phyloP scores from a whole-genome alignment of 2,888 invertebrate genomes.

The Pyrochroa serraticornis region DNA sequence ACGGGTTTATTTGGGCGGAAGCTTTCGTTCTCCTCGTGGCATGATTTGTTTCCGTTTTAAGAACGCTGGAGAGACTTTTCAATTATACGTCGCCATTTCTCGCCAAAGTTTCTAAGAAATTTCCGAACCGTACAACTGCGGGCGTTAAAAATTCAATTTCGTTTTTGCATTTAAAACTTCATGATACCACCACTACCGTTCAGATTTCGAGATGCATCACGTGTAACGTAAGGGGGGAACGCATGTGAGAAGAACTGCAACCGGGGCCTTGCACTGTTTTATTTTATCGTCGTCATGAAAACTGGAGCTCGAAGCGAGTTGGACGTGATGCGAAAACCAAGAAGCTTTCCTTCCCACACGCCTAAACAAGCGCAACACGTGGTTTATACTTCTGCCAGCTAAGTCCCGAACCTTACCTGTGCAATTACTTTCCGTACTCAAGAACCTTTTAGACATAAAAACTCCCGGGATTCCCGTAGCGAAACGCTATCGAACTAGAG shows the following conservation, averaged over 20 bases:
- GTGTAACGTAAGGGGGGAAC: not conserved
- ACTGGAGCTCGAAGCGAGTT: slow-evolving; percentile 38
- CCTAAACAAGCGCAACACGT: slow-evolving; percentile 43
- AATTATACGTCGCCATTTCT: slow-evolving; percentile 6
- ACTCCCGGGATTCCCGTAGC: slow-evolving; percentile 4
- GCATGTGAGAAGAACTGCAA: slow-evolving; percentile 22
- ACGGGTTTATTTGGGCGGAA: slow-evolving; percentile 21
- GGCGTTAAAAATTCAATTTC: not conserved
- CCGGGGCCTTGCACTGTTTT: slow-evolving; percentile 31
- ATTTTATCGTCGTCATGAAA: slow-evolving; percentile 43
- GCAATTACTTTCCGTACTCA: slow-evolving; percentile 15
- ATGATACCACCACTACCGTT: no score
- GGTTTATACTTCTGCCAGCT: slow-evolving; percentile 30
- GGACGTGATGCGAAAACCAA: slow-evolving; percentile 43
- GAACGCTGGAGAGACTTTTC: slow-evolving; percentile 13
- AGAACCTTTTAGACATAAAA: slow-evolving; percentile 1
- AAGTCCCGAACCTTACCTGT: slow-evolving; percentile 25
- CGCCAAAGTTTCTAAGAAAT: not conserved
- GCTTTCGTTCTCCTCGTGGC: slow-evolving; percentile 2
- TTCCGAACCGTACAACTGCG: no score
- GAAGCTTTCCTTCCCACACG: slow-evolving; percentile 18
- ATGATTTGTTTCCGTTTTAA: slow-evolving; percentile 20
- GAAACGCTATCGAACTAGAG: not conserved
- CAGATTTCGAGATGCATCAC: slow-evolving; percentile 1
- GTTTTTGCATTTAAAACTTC: not conserved